Percentiles rank a stretch among this genome's conserved stretches.
Conservation (phyloP, 2,113 vertebrate species). For the Leuciscus idus region DNA sequence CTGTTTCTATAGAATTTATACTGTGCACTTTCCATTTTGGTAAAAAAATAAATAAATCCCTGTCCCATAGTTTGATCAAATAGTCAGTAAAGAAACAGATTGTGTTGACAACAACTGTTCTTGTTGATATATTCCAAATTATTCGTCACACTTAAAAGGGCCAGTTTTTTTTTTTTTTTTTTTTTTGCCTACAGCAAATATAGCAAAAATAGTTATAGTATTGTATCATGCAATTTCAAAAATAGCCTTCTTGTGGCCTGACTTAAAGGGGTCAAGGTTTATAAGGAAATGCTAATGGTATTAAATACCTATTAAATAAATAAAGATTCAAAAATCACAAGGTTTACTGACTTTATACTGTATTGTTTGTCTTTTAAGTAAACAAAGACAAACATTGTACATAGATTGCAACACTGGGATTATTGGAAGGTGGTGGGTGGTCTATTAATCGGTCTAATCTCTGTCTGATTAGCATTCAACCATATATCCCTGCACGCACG, state of each 20-base stretch:
- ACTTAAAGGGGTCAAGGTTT: background rate
- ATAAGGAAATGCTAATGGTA: background rate
- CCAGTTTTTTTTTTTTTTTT: background rate
- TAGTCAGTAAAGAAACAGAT: background rate
- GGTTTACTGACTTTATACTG: background rate
- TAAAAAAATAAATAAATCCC: background rate
- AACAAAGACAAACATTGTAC: background rate
- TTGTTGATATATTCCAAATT: background rate
- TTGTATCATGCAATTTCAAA: background rate
- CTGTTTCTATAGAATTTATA: background rate
- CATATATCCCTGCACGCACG: background rate
- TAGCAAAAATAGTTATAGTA: background rate
- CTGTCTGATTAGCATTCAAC: conserved; percentile 24
- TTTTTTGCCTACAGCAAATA: background rate
- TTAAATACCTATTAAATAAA: background rate
- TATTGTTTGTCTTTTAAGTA: background rate
- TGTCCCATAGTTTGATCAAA: background rate
- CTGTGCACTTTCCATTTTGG: background rate
- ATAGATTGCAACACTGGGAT: background rate
- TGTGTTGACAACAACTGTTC: background rate
- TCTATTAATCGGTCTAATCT: conserved; percentile 28
- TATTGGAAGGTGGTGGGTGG: conserved; percentile 11
- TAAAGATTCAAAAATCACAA: background rate
- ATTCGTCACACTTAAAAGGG: background rate
- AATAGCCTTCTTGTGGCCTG: background rate